Percentiles rank a stretch among this genome's conserved stretches.
These are phyloP conservation scores for Omphaloscelis lunosa DNA, from an alignment of 2,888 invertebrate species.

Conservation along the genomic window DNA sequence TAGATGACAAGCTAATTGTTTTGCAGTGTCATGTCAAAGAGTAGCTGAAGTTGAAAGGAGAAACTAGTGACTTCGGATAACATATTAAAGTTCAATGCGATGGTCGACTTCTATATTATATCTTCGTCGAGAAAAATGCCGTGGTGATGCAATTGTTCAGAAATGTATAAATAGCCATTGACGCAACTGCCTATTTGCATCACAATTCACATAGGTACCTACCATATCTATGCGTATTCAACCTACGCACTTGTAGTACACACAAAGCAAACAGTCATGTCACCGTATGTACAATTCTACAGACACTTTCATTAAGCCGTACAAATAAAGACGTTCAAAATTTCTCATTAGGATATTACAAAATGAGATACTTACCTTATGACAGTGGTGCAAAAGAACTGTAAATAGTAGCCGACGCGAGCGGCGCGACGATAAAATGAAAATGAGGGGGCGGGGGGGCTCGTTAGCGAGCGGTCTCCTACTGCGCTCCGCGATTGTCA, in stretches of 20 bases:
- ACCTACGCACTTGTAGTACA: not conserved
- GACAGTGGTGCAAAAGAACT: conserved; percentile 79
- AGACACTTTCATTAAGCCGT: conserved; percentile 42
- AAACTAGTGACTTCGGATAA: conserved; percentile 12
- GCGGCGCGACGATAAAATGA: conserved; percentile 84
- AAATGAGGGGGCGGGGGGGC: conserved; percentile 83
- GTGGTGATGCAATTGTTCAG: not conserved
- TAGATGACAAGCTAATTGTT: conserved; percentile 40
- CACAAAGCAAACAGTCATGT: conserved; percentile 20
- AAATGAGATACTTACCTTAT: conserved; percentile 78
- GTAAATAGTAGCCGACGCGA: conserved; percentile 79
- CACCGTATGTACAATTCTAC: conserved; percentile 23
- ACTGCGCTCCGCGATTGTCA: conserved; percentile 85
- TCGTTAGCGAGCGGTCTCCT: conserved; percentile 85
- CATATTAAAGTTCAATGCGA: not conserved
- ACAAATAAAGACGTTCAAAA: conserved; percentile 64
- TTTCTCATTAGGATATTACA: conserved; percentile 78
- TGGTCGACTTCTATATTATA: not conserved
- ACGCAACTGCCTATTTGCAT: not conserved
- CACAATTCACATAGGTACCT: not conserved
- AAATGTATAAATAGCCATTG: not conserved
- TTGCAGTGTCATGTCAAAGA: conserved; percentile 33
- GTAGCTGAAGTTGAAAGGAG: conserved; percentile 33
- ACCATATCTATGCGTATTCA: not conserved
- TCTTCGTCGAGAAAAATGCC: not conserved